Evolutionary conservation across 2,113 vertebrate species (phyloP).

Genomic region (Argyrosomus japonicus): DNA sequence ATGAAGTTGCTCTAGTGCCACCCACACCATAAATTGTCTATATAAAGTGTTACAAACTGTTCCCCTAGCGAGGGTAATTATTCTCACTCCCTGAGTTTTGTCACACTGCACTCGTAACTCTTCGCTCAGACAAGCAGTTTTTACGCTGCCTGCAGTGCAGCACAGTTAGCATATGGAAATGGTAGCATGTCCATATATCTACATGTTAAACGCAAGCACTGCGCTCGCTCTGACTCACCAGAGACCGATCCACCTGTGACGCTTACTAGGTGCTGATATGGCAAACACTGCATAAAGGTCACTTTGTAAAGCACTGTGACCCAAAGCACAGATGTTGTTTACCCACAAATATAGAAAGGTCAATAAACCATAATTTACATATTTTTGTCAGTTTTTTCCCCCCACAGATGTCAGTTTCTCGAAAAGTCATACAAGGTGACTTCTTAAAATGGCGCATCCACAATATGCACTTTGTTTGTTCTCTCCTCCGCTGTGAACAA

Average conservation of each 20-base stretch:
- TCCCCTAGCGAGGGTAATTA: conserved; percentile 55
- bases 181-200: conserved; percentile 36
- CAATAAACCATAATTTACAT: conserved; percentile 49
- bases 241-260: conserved; percentile 33
- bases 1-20: conserved; percentile 58
- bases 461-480: neutral
- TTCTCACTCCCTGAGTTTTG: conserved; percentile 52
- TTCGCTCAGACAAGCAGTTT: conserved; percentile 35
- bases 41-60: conserved; percentile 66
- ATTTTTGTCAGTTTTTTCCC: conserved; percentile 14
- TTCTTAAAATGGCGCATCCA: neutral
- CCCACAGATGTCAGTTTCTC: neutral
- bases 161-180: conserved; percentile 56
- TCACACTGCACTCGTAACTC: conserved; percentile 47
- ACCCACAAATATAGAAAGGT: conserved; percentile 55
- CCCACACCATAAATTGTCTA: conserved; percentile 64
- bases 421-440: neutral
- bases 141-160: conserved; percentile 40
- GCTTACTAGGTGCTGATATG: conserved; percentile 55
- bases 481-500: neutral
- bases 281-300: conserved; percentile 60
- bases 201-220: neutral
- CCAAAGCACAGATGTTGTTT: conserved; percentile 76
- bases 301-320: conserved; percentile 31
- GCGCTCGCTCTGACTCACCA: conserved; percentile 24